Evolutionary conservation across 2,797 vertebrate species (phyloP).

Genomic region (Macroramphosus scolopax): DNA sequence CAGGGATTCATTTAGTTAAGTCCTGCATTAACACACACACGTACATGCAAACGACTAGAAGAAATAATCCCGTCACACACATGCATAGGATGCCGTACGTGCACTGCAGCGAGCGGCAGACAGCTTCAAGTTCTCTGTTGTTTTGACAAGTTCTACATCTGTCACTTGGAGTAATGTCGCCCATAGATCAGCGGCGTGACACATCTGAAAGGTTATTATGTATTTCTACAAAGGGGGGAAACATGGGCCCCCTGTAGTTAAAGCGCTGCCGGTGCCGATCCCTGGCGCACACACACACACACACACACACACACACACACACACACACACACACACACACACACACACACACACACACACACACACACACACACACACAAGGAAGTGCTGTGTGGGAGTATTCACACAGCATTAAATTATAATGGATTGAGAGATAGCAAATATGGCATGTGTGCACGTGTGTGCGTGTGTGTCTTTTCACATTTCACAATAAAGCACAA

Average conservation of each 20-base stretch:
- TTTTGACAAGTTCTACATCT: slow-evolving; percentile 61
- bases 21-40: slow-evolving; percentile 17
- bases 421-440: slow-evolving; percentile 49
- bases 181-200: slow-evolving; percentile 54
- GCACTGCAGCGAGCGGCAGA: neutral
- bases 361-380: slow-evolving; percentile 3
- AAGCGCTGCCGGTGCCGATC: slow-evolving; percentile 26
- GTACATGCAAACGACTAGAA: slow-evolving; percentile 1
- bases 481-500: slow-evolving; percentile 16
- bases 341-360: slow-evolving; percentile 31
- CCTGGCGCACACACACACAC: slow-evolving; percentile 22
- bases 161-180: slow-evolving; percentile 55
- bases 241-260: slow-evolving; percentile 34
- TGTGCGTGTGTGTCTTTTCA: neutral
- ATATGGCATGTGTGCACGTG: slow-evolving; percentile 24
- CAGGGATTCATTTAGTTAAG: neutral
- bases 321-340: slow-evolving; percentile 17
- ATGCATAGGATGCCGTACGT: slow-evolving; percentile 8
- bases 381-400: slow-evolving; percentile 60
- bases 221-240: slow-evolving; percentile 49
- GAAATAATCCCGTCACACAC: too few species aligned
- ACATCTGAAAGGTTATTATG: slow-evolving; percentile 64
- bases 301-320: slow-evolving; percentile 4
- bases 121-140: slow-evolving; percentile 27
- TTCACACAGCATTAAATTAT: slow-evolving; percentile 62